A percentile compares a stretch with the other conserved stretches of the same genome.
phyloP scores from a whole-genome alignment of 2,113 vertebrate genomes.

The Dolichallabes microphthalmus region DNA sequence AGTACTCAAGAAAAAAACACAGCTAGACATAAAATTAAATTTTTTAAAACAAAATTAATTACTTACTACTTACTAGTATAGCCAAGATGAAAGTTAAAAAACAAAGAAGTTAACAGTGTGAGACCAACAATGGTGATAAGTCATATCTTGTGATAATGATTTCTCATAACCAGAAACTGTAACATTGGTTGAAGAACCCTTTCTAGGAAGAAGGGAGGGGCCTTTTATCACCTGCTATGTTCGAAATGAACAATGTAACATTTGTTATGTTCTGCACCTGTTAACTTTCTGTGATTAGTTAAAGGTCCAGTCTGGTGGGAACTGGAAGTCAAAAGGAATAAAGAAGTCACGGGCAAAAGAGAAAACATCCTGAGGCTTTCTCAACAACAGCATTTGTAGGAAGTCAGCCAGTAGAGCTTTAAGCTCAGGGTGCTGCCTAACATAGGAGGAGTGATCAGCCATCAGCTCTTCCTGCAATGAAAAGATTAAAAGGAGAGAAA shows the following conservation, averaged over 20 bases:
- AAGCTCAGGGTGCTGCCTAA: conserved; percentile 83
- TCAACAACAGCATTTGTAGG: conserved; percentile 84
- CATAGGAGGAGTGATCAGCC: conserved; percentile 73
- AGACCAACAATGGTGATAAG: not conserved
- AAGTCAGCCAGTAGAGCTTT: conserved; percentile 81
- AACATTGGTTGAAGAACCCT: not conserved
- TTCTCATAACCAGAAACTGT: not conserved
- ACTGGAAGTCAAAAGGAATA: conserved; percentile 60
- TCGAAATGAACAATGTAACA: not conserved
- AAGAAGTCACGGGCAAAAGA: conserved; percentile 84
- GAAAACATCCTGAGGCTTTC: conserved; percentile 78
- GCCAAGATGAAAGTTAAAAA: not conserved
- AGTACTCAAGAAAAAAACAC: no score
- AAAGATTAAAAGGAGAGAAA: not conserved
- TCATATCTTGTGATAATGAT: no score
- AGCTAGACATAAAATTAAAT: no score
- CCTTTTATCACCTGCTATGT: not conserved
- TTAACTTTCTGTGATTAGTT: conserved; percentile 33
- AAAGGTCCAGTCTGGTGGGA: conserved; percentile 16
- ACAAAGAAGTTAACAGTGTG: no score
- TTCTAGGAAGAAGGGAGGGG: not conserved
- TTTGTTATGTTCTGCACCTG: not conserved
- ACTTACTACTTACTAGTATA: not conserved
- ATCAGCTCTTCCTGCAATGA: conserved; percentile 79
- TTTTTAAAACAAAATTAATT: not conserved